Evolutionary conservation across 2,797 vertebrate species (phyloP), one percentile per base, ranked within the genome.

Genomic region (Odontamblyopus lacepedii): DNA sequence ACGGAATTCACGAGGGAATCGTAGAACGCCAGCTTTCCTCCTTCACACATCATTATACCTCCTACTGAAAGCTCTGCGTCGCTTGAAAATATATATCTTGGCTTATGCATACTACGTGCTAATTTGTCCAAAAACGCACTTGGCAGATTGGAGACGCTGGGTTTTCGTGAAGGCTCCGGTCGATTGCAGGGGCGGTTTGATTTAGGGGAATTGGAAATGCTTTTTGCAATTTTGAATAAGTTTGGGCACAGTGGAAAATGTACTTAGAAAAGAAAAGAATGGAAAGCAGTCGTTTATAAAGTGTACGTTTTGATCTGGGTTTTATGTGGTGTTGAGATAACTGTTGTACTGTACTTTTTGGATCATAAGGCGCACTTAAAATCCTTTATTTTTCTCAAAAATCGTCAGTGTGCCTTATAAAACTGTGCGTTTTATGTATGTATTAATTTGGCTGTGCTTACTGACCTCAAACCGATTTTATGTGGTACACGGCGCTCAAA

Each of bases 41-140:
- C 69, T 87, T 91, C 85, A 83, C 85, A 85, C 85, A 77, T 85
- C 66, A 79, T 85, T 83, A 81, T 78, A 79, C 83, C 82, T 83
- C 81, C 82, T 61, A 77, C 83, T 80, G 73, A 82, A 86, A 79
- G 71, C 77, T 77, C 74, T 74, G 76, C 30, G 67, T 74, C 41
- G 79, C 83, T 78, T 83, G 77, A 85, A 83, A 88, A 83, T 79
- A 81, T 77, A 80, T 71, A 83, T 82, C 66, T 83, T 86, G 84
- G 83, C 81, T 78, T 63, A 75, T 74, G 70, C 71, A 75, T 69
- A 72, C 68, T 72, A 62, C 73, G 78, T 75, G 73, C 70, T 79
- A 78, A 87, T 89, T 79, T 82, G 73, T 86, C 82, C 81, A 85
- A 87, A 82, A 64, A 76, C 63, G 79, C 76, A 76, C 73, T 88